Conservation (phyloP, 2,113 vertebrate species). For the Syngnathoides biaculeatus region DNA sequence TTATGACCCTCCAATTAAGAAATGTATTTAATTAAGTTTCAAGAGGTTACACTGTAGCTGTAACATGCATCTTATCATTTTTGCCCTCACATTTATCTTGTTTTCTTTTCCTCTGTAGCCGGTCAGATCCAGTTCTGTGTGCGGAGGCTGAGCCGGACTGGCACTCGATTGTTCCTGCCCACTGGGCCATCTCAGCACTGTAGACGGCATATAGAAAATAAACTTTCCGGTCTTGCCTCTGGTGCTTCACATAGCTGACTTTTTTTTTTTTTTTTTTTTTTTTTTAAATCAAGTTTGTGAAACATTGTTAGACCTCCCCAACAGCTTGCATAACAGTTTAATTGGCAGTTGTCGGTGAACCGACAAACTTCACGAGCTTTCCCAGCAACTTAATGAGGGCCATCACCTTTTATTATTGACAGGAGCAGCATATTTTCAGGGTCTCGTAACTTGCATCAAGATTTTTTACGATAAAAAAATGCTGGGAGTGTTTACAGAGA, state of each 20-base stretch:
- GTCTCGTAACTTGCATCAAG: background rate
- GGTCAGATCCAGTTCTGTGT: slow-evolving; percentile 30
- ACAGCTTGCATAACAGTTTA: background rate
- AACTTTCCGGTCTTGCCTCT: background rate
- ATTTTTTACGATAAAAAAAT: background rate
- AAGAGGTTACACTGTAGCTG: background rate
- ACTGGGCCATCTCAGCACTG: slow-evolving; percentile 28
- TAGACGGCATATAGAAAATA: background rate
- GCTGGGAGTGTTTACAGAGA: background rate
- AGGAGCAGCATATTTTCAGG: background rate
- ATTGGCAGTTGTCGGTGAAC: background rate
- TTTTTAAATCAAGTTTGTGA: background rate
- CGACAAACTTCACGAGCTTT: background rate
- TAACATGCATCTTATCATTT: background rate
- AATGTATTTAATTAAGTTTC: background rate
- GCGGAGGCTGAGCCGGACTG: slow-evolving; percentile 27
- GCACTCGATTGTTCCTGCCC: slow-evolving; percentile 49
- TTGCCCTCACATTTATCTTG: background rate
- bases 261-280: too few relatives aligned
- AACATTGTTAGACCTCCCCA: background rate
- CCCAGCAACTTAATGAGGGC: background rate
- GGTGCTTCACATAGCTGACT: background rate
- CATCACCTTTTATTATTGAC: background rate
- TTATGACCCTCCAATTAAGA: background rate
- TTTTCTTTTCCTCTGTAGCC: slow-evolving; percentile 2